Percentiles rank a stretch among this genome's conserved stretches.
Conservation (phyloP, 2,888 invertebrate species). For the Tetranychus piercei region DNA sequence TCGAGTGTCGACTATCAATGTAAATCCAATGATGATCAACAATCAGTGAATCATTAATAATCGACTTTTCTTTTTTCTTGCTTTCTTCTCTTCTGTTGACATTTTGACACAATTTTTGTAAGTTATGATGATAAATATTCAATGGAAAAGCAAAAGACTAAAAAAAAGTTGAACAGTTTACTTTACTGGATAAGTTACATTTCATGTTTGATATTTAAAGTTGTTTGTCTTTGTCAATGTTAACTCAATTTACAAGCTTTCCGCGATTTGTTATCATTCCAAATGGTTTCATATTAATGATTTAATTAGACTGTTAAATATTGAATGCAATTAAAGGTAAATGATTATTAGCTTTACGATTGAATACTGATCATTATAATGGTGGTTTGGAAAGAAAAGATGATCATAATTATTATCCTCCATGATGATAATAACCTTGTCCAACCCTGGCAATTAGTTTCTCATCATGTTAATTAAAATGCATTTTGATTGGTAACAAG, state of each 20-base stretch:
- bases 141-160: neutral
- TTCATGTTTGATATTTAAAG: neutral
- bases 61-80: neutral
- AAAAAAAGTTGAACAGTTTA: neutral
- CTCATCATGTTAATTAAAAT: neutral
- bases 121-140: neutral
- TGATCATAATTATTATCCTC: neutral
- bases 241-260: too few species aligned
- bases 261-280: too few species aligned
- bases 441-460: constrained; percentile 1
- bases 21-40: neutral
- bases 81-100: neutral
- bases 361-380: neutral
- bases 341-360: neutral
- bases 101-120: neutral
- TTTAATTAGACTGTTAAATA: neutral
- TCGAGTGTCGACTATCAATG: neutral
- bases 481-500: constrained; percentile 1
- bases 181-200: neutral
- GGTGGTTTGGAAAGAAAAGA: neutral
- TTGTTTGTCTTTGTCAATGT: neutral
- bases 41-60: neutral
- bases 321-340: neutral
- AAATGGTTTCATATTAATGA: too few species aligned
- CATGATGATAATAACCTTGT: neutral